A percentile compares a stretch with the other conserved stretches of the same genome.
Evolutionary conservation across 2,888 invertebrate genomes (phyloP).

Genomic region (Pardosa pseudoannulata): DNA sequence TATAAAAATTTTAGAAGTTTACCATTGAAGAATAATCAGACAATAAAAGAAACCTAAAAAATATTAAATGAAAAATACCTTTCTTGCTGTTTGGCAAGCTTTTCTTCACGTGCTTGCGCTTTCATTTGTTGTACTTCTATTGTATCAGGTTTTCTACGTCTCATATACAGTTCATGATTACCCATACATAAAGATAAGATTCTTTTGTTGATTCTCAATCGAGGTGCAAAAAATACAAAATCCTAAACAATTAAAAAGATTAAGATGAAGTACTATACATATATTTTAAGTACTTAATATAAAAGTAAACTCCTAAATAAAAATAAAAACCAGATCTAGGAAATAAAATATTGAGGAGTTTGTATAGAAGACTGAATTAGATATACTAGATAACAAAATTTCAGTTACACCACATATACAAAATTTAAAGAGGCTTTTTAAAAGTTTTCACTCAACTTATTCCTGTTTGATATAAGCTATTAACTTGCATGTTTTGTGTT

Average conservation of each 20-base stretch:
- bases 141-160: constrained; percentile 98
- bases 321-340: too few species aligned
- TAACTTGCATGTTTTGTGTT: too few species aligned
- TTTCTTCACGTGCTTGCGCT: constrained; percentile 98
- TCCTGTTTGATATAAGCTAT: too few species aligned
- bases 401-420: too few species aligned
- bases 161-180: constrained; percentile 99
- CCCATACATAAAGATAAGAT: constrained; percentile 99
- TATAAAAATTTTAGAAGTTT: constrained; percentile 76
- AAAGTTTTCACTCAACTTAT: too few species aligned
- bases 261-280: too few species aligned
- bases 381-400: too few species aligned
- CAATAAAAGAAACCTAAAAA: neutral
- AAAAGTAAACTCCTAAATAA: too few species aligned
- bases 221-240: constrained; percentile 98
- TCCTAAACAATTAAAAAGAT: constrained; percentile 81
- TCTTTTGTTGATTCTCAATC: constrained; percentile 98
- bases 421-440: too few species aligned
- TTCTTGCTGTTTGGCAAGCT: constrained; percentile 95
- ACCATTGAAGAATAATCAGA: neutral
- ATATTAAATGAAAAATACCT: constrained; percentile 81
- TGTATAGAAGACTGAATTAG: too few species aligned
- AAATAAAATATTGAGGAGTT: too few species aligned
- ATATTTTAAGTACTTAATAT: too few species aligned
- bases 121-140: constrained; percentile 99